Base-by-base conservation (phyloP, 2,113 vertebrate genomes). In the Vimba vimba region DNA sequence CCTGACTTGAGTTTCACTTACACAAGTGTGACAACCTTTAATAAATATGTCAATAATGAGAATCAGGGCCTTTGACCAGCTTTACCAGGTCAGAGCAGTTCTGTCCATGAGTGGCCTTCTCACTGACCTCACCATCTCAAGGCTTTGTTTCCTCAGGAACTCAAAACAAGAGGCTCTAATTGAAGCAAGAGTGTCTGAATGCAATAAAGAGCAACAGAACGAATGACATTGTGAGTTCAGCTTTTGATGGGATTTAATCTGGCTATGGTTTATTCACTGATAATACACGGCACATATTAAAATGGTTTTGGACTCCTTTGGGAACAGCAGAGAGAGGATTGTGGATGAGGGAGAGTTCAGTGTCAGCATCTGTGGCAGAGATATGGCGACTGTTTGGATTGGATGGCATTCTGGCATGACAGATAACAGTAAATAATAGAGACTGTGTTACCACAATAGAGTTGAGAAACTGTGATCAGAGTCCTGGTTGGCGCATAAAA, bases 31-130 rank as follows among this genome's bases (percentile, higher is more conserved):
- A 50, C 36, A 47, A 45, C 43, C 60, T 71, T 66, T 55, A 77
- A 86, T 74, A 52, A 79, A 85, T 36, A 43, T 71, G 77, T 25
- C 21, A 86, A 64, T 87, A 80, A 77, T 77, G 39, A n/a, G 30
- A 83, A 81, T 77, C 8, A 30, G n/a, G 81, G 77, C 76, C 74
- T 86, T 90, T 89, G 92, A 90, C 92, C 92, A 91, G 90, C 84
- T 89, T 85, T 30, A 93, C 92, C 87, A 87, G 88, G 84, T 89
- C 87, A 88, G 62, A 79, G 27, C 83, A 83, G 86, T 60, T 87
- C 81, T 69, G 64, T 55, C 43, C 27, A 23, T 55, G 50, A 76
- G 62, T 60, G 78, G 47, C 85, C 30, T 50, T 39, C 85, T 64
- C 57, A 43, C 5, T 78, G 45, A 64, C 82, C n/a, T 82, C 23